A percentile compares a stretch with the other conserved stretches of the same genome.
These are phyloP conservation scores for Crypturellus undulatus DNA, from an alignment of 2,113 vertebrate species.

Conservation along the genomic window DNA sequence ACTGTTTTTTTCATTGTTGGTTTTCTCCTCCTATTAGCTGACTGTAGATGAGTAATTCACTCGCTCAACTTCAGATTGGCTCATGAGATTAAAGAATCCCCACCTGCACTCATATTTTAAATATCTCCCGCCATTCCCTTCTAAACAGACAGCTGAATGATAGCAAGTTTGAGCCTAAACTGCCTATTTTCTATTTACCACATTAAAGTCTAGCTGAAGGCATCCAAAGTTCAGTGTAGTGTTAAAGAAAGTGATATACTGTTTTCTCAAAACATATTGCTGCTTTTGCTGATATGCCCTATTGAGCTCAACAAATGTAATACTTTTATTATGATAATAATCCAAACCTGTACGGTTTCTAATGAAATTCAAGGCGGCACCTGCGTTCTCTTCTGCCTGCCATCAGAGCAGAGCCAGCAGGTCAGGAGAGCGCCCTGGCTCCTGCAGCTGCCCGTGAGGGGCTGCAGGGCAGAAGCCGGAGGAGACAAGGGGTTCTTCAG, in stretches of 20 bases:
- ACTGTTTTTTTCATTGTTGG: conserved; percentile 58
- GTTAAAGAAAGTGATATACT: neutral
- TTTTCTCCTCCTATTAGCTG: conserved; percentile 54
- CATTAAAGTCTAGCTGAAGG: neutral
- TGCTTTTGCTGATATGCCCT: neutral
- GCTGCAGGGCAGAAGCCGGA: neutral
- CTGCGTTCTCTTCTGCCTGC: neutral
- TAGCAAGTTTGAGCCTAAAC: conserved; percentile 21
- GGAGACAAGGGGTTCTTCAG: neutral
- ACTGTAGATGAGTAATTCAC: neutral
- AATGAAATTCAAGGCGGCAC: neutral
- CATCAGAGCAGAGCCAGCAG: neutral
- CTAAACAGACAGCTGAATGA: conserved; percentile 1
- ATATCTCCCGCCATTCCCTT: neutral
- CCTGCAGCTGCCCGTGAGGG: neutral
- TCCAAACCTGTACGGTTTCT: neutral
- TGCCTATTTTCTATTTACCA: neutral
- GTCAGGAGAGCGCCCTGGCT: neutral
- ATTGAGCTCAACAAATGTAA: neutral
- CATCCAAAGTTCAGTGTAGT: neutral
- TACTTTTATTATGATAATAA: neutral
- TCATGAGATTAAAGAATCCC: conserved; percentile 39
- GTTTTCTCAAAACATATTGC: neutral
- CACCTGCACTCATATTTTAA: conserved; percentile 39
- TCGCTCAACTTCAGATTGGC: conserved; percentile 50